These are phyloP conservation scores for Sinocyclocheilus anophthalmus DNA, from an alignment of 2,113 vertebrate genomes.

Conservation along the genomic window DNA sequence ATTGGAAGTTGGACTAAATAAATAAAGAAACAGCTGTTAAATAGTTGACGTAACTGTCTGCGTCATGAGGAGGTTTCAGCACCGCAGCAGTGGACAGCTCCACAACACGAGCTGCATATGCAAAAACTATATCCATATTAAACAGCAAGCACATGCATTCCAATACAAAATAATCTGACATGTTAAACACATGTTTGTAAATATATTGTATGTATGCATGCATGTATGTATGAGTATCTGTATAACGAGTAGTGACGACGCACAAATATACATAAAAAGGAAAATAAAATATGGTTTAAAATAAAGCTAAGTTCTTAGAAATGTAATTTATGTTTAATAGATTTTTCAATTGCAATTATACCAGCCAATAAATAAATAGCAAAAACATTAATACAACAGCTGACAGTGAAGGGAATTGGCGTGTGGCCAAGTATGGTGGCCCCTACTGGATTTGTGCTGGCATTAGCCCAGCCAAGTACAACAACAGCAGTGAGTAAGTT, in stretches of 20 bases:
- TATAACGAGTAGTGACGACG: too few relatives aligned
- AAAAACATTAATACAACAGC: background rate
- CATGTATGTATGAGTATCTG: background rate
- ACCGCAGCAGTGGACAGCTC: slow-evolving; percentile 53
- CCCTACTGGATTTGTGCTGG: too few relatives aligned
- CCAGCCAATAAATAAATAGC: background rate
- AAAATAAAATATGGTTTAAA: background rate
- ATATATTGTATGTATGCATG: background rate
- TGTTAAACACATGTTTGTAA: background rate
- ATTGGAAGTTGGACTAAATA: background rate
- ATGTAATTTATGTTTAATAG: too few relatives aligned
- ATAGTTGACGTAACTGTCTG: background rate
- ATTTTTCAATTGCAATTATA: background rate
- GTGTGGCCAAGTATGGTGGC: too few relatives aligned
- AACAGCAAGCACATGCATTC: background rate
- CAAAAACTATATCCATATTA: background rate
- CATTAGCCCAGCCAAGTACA: too few relatives aligned
- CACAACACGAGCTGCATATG: background rate
- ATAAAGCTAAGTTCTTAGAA: background rate
- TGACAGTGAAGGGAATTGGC: background rate
- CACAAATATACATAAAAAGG: background rate
- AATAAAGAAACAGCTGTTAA: background rate
- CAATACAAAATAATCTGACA: background rate
- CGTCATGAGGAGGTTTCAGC: slow-evolving; percentile 52
- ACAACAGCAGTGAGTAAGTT: too few relatives aligned